Conservation (phyloP, 2,888 invertebrate species). For the Ceriagrion tenellum region DNA sequence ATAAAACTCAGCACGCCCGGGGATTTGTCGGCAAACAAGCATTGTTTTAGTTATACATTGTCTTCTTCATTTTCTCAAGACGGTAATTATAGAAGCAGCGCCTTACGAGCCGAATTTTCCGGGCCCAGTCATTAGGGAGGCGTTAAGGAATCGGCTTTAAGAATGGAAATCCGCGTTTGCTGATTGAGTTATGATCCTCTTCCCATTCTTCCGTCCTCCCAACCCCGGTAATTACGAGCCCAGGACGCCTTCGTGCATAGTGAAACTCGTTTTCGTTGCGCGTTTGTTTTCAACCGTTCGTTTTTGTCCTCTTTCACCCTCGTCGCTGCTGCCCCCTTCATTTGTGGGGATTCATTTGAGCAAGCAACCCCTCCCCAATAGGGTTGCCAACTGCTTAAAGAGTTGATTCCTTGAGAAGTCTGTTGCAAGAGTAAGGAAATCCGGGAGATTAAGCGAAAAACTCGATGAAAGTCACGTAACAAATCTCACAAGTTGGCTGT, state of each 20-base stretch:
- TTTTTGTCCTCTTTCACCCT: background rate
- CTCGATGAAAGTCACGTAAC: no score
- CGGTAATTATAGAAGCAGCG: background rate
- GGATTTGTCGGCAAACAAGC: background rate
- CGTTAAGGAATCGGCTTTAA: slow-evolving; percentile 22
- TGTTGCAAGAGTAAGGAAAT: no score
- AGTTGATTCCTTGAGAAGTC: no score
- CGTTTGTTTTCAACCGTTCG: background rate
- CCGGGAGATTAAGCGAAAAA: no score
- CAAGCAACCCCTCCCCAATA: background rate
- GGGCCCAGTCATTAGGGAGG: background rate
- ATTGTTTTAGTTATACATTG: slow-evolving; percentile 27
- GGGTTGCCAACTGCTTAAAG: no score
- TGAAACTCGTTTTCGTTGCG: slow-evolving; percentile 12
- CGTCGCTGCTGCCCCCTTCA: background rate
- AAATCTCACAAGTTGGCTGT: no score
- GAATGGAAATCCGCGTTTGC: slow-evolving; percentile 26
- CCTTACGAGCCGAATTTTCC: background rate
- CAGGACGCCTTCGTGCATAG: slow-evolving; percentile 13
- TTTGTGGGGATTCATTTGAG: slow-evolving; percentile 10
- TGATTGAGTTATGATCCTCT: slow-evolving; percentile 36
- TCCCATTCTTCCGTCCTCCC: slow-evolving; percentile 2
- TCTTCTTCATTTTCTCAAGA: background rate
- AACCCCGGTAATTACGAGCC: background rate
- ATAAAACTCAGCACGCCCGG: background rate